Base-by-base conservation (phyloP, 2,888 invertebrate species). In the Pammene aurita region DNA sequence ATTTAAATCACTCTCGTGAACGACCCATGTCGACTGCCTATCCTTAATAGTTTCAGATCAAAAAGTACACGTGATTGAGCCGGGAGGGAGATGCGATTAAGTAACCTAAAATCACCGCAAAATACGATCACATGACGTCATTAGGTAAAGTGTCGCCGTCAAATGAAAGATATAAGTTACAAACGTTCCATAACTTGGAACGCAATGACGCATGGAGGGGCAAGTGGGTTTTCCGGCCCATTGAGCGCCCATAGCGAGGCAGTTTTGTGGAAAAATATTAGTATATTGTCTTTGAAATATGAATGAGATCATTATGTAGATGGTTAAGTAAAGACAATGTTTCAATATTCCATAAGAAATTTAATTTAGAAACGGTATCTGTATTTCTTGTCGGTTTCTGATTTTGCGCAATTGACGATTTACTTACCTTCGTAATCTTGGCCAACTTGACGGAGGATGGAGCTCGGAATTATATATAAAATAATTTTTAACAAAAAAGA, bases 261-360 rank as follows among this genome's bases (percentile, higher is more conserved):
- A 44, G 44, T 58, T 58, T 44, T 5, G 58, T 34, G 58, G 58
- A 44, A 44, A 44, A 16, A 41, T 41, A 44, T n/a, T n/a, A 58
- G 44, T 58, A n/a, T 44, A 46, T 58, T 58, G 16, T 41, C 41
- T 56, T 0, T 38, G 52, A 16, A 55, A 55, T 55, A 55, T 14
- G 10, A 38, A 38, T 55, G 14, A 14, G 10, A 14, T 9, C 1
- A 10, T 35, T 55, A 55, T 55, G n/a, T 14, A 34, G 10, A 18
- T 48, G 16, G 9, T 14, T 14, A 26, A 46, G 7, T 44, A 44
- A n/a, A 7, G 14, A 14, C n/a, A 6, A 46, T 14, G 14, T 14
- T 14, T 46, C 2, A 46, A 14, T 46, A 14, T 46, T n/a, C 7
- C 9, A 1, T 13, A 42, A 42, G 13, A 42, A 42, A 7, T 5